A percentile compares a stretch with the other conserved stretches of the same genome.
Conservation (phyloP, 2,888 invertebrate genomes). For the Parnassius mnemosyne region DNA sequence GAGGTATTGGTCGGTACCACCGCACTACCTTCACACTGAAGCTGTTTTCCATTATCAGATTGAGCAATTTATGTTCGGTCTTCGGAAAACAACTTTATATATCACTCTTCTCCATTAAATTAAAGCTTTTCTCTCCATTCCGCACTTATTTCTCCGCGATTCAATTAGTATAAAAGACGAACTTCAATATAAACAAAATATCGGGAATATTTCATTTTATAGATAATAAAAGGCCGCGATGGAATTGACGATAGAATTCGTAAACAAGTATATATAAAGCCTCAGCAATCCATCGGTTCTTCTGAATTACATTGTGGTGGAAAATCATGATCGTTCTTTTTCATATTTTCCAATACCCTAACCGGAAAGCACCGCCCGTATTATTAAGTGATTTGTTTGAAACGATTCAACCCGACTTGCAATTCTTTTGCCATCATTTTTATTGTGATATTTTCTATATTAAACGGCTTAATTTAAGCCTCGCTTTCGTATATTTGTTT, state of each 20-base stretch:
- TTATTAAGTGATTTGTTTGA: conserved; percentile 68
- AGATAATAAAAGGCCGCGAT: conserved; percentile 3
- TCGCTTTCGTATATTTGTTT: no score
- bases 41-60: no score
- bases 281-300: conserved; percentile 27
- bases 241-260: conserved; percentile 9
- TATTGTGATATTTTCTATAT: conserved; percentile 1
- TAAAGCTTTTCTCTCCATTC: no score
- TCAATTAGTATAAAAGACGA: neutral
- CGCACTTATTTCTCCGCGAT: neutral
- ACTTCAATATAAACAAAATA: neutral
- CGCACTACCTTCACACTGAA: no score
- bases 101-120: no score
- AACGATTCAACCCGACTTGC: conserved; percentile 52
- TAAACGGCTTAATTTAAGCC: no score
- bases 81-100: no score
- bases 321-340: conserved; percentile 53
- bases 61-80: no score
- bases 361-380: conserved; percentile 40
- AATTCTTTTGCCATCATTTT: conserved; percentile 41
- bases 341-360: conserved; percentile 53
- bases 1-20: no score
- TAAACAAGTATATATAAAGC: conserved; percentile 12
- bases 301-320: conserved; percentile 68
- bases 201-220: conserved; percentile 4